phyloP scores from a whole-genome alignment of 2,113 vertebrate genomes.

The Pluvialis apricaria region DNA sequence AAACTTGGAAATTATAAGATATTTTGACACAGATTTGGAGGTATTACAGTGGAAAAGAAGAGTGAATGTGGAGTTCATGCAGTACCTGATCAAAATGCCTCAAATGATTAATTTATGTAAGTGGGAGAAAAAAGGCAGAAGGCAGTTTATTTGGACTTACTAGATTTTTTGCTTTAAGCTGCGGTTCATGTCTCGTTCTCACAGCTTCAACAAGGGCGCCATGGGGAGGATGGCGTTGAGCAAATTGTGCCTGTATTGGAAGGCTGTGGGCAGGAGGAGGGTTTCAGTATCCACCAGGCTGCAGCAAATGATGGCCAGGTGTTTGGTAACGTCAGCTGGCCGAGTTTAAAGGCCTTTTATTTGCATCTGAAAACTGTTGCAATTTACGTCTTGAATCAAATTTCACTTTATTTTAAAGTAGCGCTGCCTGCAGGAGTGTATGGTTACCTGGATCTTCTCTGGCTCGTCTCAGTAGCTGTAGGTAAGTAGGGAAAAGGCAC shows the following conservation, averaged over 20 bases:
- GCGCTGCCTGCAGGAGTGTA: background rate
- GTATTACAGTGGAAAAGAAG: background rate
- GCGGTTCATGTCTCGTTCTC: background rate
- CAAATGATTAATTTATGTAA: background rate
- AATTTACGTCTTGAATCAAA: background rate
- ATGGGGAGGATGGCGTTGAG: background rate
- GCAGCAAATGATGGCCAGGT: background rate
- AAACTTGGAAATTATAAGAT: background rate
- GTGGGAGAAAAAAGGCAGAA: background rate
- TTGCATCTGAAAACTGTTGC: background rate
- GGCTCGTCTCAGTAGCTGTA: background rate
- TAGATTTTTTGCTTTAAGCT: background rate
- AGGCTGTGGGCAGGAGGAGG: background rate
- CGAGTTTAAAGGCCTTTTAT: background rate
- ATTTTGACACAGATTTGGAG: background rate
- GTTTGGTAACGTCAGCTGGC: background rate
- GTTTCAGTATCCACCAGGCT: background rate
- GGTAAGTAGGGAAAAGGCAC: background rate
- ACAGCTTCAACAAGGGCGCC: background rate
- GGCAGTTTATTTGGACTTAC: background rate
- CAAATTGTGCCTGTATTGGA: background rate
- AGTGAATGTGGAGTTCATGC: background rate
- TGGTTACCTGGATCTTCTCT: accelerated
- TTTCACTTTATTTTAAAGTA: background rate
- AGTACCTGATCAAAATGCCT: background rate